phyloP scores from a whole-genome alignment of 2,113 vertebrate species.

The Cynoglossus semilaevis region DNA sequence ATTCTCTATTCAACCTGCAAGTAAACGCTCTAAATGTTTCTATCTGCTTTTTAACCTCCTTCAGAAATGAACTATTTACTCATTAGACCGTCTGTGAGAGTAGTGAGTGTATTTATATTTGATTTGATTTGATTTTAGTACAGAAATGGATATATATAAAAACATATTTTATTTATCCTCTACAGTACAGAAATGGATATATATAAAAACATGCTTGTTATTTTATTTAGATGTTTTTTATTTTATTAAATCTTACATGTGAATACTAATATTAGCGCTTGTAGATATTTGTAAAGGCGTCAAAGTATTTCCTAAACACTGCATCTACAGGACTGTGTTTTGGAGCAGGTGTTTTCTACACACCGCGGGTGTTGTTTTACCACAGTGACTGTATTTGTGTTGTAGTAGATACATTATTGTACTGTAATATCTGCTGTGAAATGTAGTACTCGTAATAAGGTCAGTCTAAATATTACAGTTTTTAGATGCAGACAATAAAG shows the following conservation, averaged over 20 bases:
- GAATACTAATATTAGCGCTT: slow-evolving; percentile 55
- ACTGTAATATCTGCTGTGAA: slow-evolving; percentile 43
- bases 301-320: slow-evolving; percentile 47
- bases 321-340: slow-evolving; percentile 45
- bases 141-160: slow-evolving; percentile 22
- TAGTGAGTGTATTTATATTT: neutral
- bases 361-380: slow-evolving; percentile 43
- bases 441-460: slow-evolving; percentile 19
- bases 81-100: neutral
- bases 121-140: neutral
- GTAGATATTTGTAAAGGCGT: slow-evolving; percentile 66
- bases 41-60: slow-evolving; percentile 24
- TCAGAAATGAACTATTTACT: neutral
- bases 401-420: slow-evolving; percentile 43
- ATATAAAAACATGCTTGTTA: slow-evolving; percentile 19
- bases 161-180: slow-evolving; percentile 22
- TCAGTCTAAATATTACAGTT: slow-evolving; percentile 9
- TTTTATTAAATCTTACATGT: slow-evolving; percentile 43
- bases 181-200: slow-evolving; percentile 29
- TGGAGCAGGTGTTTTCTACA: slow-evolving; percentile 46
- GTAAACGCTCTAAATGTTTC: slow-evolving; percentile 9
- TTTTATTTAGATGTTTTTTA: too few relatives aligned
- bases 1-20: slow-evolving; percentile 20
- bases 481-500: slow-evolving; percentile 7
- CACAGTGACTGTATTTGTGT: slow-evolving; percentile 29